Base-by-base conservation (phyloP, 30 jellyfish, hydroid and myxozoan species). In the Calvadosia cruxmelitensis region DNA sequence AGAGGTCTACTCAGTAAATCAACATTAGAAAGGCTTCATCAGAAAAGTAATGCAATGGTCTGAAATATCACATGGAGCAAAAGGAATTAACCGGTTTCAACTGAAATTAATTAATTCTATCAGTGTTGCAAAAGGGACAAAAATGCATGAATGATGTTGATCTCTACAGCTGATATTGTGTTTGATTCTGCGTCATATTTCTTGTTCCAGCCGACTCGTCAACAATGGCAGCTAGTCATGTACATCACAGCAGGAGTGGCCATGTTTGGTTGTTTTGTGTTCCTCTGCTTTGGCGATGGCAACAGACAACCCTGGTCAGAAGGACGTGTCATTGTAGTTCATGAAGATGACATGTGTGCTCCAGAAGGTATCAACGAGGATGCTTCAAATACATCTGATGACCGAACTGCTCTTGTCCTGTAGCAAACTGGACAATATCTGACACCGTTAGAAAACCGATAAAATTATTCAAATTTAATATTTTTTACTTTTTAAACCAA, bases 151-250 rank as follows among this genome's bases (percentile, higher is more conserved):
- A 42, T 10, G 20, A 42, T 42, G 20, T 5, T 42, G 20, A 20
- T 20, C 57, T 42, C 10, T 42, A 20, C 10, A 5, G 57, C 57
- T 5, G 15, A 42, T 42, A 42, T 5, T 57, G 12, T 5, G 12
- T 5, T 57, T 5, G 69, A 3, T 16, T 12, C 32, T 27, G 12
- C 7, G 32, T 57, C 12, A 36, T 34, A 26, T 49, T 71, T 0
- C 15, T 24, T 27, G 31, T 63, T 32, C 27, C 68, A 83, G 94
- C 92, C 94, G 15, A 75, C 90, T 29, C 61, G 91, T n/a, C 74
- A 29, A 27, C 91, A 83, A 29, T 83, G 83, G 79, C 83, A 83
- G 70, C 75, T 53, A 51, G 94, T 83, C 0, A 71, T 83, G 63
- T 66, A 67, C 35, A 70, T 84, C 27, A 73, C 92, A 10, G 81